Percentiles rank a stretch among this genome's conserved stretches.
These are phyloP conservation scores for Drosophila eohydei DNA, from an alignment of 2,888 invertebrate species.

Conservation along the genomic window DNA sequence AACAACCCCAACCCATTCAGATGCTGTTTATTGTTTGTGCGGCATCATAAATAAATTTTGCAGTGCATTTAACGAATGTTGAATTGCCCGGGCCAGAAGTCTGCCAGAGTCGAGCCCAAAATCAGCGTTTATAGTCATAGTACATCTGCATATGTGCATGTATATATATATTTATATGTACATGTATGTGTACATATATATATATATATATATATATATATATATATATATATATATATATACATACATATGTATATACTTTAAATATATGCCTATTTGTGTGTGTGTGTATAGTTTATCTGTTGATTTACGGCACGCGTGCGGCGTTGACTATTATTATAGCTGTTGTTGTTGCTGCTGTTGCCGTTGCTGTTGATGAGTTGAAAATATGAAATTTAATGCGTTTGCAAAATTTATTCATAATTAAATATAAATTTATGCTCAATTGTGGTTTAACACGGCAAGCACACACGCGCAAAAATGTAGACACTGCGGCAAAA, in stretches of 20 bases:
- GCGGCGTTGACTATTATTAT: conserved; percentile 32
- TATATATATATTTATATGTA: conserved; percentile 7
- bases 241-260: conserved; percentile 3
- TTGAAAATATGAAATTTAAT: conserved; percentile 73
- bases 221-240: conserved; percentile 7
- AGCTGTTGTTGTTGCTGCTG: conserved; percentile 21
- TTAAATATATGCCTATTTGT: background rate
- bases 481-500: conserved; percentile 32
- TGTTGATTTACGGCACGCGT: conserved; percentile 71
- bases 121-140: conserved; percentile 26
- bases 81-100: conserved; percentile 58
- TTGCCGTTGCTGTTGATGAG: conserved; percentile 54
- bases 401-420: conserved; percentile 77
- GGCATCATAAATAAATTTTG: conserved; percentile 76
- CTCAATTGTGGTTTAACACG: conserved; percentile 76
- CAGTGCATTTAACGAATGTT: conserved; percentile 78
- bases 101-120: conserved; percentile 18
- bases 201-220: conserved; percentile 1
- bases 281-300: conserved; percentile 57
- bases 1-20: background rate
- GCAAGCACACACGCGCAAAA: conserved; percentile 16
- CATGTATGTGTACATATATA: background rate
- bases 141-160: background rate
- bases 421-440: conserved; percentile 81
- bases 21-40: conserved; percentile 65